Evolutionary conservation across 2,113 vertebrate genomes (phyloP), one percentile per base, ranked within the genome.

Genomic region (Oncorhynchus masou): DNA sequence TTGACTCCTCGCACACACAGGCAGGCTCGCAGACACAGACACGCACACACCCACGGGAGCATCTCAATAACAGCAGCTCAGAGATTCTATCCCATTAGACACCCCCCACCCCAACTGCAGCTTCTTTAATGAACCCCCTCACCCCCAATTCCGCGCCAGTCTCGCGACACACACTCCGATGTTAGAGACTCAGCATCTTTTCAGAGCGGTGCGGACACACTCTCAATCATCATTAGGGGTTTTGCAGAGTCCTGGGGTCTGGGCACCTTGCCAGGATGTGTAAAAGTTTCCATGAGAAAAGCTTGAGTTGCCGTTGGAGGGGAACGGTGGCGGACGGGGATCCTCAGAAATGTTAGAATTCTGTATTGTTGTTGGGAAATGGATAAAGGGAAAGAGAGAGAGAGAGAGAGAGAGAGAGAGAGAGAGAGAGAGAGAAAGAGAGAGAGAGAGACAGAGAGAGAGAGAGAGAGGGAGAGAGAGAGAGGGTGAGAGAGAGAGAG

Each of bases 221-320:
- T 95, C 92, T 96, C 95, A 94, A 94, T 95, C 95, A 95, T 92
- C 92, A 86, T 94, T 92, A 93, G 91, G 92, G 93, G 93, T 91
- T 91, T 90, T 11, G 73, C 89, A 90, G 94, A 94, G 90, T 94
- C 94, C 90, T 90, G 86, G 93, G 88, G 93, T 85, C 82, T 75
- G 90, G 96, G 95, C 94, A 81, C 3, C 1, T 5, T 0, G 95
- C 96, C 97, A 97, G 91, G 90, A 83, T 94, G 91, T 92, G 92
- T 95, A 93, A 97, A 93, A 96, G 88, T 96, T 97, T 97, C 96
- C 97, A 95, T 94, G 93, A 96, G 94, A 93, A 94, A 96, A 91
- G 87, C 91, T 90, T 81, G 88, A 94, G 91, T 93, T 93, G 92
- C 92, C 89, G 91, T 90, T 20, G 60, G 59, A 73, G 39, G 71